Percentiles rank a stretch among this genome's conserved stretches.
Evolutionary conservation across 2,113 vertebrate genomes (phyloP).

Genomic region (Petrocephalus microphthalmus): DNA sequence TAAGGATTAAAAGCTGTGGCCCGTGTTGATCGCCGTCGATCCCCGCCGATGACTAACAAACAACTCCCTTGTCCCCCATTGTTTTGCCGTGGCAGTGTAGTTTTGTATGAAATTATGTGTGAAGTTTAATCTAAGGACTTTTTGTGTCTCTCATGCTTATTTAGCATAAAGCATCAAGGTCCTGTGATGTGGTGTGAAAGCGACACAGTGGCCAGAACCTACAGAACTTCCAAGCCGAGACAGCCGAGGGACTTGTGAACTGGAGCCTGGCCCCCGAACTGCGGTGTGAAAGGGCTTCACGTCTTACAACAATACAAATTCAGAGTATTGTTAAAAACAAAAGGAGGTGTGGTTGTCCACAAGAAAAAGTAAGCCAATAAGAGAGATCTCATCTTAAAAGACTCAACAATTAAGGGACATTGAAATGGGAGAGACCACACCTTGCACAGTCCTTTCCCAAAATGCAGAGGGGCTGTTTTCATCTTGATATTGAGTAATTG

Average conservation of each 20-base stretch:
- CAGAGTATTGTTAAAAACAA: background rate
- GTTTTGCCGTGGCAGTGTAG: too few species aligned
- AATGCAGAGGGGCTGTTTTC: background rate
- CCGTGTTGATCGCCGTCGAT: too few species aligned
- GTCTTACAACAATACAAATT: background rate
- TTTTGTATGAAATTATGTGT: too few species aligned
- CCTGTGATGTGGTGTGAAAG: background rate
- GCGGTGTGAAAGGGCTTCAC: background rate
- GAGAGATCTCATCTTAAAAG: background rate
- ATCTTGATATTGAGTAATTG: background rate
- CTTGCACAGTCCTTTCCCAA: background rate
- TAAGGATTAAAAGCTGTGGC: too few species aligned
- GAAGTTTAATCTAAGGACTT: too few species aligned
- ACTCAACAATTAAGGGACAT: background rate
- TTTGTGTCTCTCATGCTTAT: background rate
- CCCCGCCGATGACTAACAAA: too few species aligned
- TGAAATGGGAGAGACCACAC: background rate
- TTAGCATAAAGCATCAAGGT: background rate
- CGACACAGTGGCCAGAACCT: background rate
- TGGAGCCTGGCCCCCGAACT: background rate
- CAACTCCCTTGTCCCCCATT: too few species aligned
- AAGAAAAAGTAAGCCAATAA: background rate
- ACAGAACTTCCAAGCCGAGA: background rate
- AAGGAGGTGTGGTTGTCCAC: background rate
- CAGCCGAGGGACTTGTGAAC: background rate